Conservation (phyloP, 1,140 invertebrate species). For the Drosophila ogumai region DNA sequence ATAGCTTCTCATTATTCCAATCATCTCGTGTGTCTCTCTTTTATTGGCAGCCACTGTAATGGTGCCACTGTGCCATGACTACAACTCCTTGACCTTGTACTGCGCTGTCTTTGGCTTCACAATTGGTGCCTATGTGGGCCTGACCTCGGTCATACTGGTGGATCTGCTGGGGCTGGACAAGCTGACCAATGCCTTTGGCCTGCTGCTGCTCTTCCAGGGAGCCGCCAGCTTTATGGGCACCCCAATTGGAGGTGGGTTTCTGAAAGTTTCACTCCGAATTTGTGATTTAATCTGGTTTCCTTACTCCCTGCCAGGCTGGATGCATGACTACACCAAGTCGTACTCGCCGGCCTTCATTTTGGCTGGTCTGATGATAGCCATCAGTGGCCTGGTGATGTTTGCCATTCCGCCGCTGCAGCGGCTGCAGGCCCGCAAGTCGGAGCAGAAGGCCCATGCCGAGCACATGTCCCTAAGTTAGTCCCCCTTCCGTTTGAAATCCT, state of each 20-base stretch:
- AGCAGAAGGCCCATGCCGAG: slow-evolving; percentile 55
- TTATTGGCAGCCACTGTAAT: slow-evolving; percentile 91
- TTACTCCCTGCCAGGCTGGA: slow-evolving; percentile 88
- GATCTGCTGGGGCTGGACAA: slow-evolving; percentile 94
- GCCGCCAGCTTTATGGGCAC: slow-evolving; percentile 95
- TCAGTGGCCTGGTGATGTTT: slow-evolving; percentile 96
- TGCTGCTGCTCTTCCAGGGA: slow-evolving; percentile 95
- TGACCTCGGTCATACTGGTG: slow-evolving; percentile 95
- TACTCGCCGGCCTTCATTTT: slow-evolving; percentile 94
- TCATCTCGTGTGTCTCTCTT: too few species aligned
- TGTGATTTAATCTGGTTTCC: slow-evolving; percentile 4
- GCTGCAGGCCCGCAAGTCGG: slow-evolving; percentile 64
- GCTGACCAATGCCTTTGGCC: slow-evolving; percentile 96
- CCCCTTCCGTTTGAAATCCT: too few species aligned
- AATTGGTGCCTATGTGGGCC: slow-evolving; percentile 96
- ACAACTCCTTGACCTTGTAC: slow-evolving; percentile 90
- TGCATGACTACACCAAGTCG: slow-evolving; percentile 91
- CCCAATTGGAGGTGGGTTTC: slow-evolving; percentile 92
- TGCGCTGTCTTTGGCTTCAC: slow-evolving; percentile 94
- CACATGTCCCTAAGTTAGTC: slow-evolving; percentile 71
- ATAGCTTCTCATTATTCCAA: too few species aligned
- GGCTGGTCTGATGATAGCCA: slow-evolving; percentile 92
- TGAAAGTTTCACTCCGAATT: not conserved
- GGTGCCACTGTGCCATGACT: slow-evolving; percentile 90
- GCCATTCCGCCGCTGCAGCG: slow-evolving; percentile 92